Conservation (phyloP, 2,888 invertebrate species). For the Papilio gigon region DNA sequence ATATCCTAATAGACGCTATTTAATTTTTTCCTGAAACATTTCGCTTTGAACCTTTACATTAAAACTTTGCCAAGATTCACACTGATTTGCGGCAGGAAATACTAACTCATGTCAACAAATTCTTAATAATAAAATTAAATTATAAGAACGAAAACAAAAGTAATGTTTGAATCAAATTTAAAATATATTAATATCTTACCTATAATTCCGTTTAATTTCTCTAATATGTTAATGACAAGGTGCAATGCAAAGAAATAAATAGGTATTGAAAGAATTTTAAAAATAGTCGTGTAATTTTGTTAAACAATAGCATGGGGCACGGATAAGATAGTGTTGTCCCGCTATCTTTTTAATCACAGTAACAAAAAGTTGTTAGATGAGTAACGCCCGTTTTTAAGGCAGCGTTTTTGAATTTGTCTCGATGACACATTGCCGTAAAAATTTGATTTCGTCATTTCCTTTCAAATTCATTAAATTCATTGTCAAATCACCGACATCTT, state of each 20-base stretch:
- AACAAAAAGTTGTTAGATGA: conserved; percentile 22
- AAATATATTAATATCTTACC: background rate
- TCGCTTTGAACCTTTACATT: conserved; percentile 13
- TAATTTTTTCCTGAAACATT: conserved; percentile 31
- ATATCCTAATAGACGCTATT: conserved; percentile 27
- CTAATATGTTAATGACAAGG: background rate
- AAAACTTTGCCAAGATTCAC: conserved; percentile 14
- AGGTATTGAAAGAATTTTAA: too few relatives aligned
- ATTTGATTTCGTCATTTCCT: conserved; percentile 33
- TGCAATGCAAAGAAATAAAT: background rate
- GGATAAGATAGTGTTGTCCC: conserved; percentile 28
- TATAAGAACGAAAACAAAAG: background rate
- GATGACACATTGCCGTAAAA: conserved; percentile 30
- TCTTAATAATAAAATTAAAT: background rate
- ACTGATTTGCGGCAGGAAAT: background rate
- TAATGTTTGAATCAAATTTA: background rate
- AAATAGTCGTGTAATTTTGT: background rate
- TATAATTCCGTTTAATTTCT: background rate
- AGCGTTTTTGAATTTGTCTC: conserved; percentile 19
- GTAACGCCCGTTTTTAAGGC: conserved; percentile 26
- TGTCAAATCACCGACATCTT: background rate
- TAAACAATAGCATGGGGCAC: conserved; percentile 6
- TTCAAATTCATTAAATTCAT: conserved; percentile 12
- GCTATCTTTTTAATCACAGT: conserved; percentile 15
- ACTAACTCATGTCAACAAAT: conserved; percentile 14